Conservation (phyloP, 2,797 vertebrate genomes). For the Lagorchestes hirsutus region DNA sequence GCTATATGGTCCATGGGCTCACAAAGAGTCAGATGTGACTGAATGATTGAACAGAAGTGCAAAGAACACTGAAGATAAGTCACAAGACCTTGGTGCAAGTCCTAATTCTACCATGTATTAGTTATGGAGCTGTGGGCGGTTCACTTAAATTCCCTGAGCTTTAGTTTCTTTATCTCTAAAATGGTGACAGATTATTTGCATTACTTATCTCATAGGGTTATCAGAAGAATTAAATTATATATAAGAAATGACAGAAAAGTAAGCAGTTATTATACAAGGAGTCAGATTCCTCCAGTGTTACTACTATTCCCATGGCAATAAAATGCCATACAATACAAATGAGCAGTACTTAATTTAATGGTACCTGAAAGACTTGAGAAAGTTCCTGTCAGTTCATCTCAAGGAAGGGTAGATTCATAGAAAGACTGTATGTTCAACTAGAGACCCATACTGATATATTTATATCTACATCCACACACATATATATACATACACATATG, state of each 20-base stretch:
- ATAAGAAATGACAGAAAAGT: not conserved
- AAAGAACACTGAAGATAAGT: not conserved
- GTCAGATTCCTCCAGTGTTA: not conserved
- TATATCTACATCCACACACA: not conserved
- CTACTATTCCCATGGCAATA: not conserved
- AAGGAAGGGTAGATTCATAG: not conserved
- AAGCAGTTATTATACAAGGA: not conserved
- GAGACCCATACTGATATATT: not conserved
- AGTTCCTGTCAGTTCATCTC: not conserved
- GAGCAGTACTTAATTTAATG: not conserved
- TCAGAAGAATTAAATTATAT: not conserved
- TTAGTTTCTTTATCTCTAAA: not conserved
- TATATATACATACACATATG: too few relatives aligned
- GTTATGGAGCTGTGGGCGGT: not conserved
- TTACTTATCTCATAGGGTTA: not conserved
- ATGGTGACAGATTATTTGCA: not conserved
- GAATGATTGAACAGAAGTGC: not conserved
- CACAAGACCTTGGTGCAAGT: not conserved
- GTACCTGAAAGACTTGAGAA: not conserved
- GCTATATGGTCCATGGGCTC: not conserved
- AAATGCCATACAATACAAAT: not conserved
- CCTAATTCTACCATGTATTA: not conserved
- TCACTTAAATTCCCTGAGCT: not conserved
- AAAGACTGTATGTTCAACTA: not conserved
- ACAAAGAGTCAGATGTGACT: not conserved